Conservation (phyloP, 2,888 invertebrate genomes). For the Hemistola chrysoprasaria region DNA sequence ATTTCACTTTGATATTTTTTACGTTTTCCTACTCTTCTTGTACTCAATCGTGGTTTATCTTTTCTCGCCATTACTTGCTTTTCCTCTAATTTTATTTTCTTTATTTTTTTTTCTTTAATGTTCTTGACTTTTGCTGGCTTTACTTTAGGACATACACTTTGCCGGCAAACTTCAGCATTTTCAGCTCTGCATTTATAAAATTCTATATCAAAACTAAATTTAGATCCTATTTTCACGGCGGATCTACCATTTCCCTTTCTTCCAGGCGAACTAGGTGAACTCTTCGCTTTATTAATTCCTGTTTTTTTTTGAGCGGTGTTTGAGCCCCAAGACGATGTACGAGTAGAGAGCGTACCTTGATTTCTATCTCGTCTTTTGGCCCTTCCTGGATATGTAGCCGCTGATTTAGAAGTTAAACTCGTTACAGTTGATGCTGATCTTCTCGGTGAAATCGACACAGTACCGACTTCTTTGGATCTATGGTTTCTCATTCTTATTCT, state of each 20-base stretch:
- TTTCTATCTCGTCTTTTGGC: background rate
- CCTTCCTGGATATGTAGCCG: conserved; percentile 2
- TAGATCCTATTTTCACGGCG: conserved; percentile 34
- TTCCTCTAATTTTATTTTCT: conserved; percentile 2
- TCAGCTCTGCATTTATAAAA: conserved; percentile 21
- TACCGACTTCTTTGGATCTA: conserved; percentile 15
- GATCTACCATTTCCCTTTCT: too few species aligned
- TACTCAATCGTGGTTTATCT: background rate
- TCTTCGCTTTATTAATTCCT: conserved; percentile 4
- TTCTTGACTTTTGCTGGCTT: too few species aligned
- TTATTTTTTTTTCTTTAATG: background rate
- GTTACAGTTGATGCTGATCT: conserved; percentile 16
- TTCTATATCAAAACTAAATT: conserved; percentile 38
- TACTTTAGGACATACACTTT: too few species aligned
- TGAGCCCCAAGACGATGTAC: too few species aligned
- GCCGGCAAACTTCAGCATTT: background rate
- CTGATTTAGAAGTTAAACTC: conserved; percentile 11
- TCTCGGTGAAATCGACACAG: conserved; percentile 3
- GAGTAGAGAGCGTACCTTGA: too few species aligned
- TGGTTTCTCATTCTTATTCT: conserved; percentile 16
- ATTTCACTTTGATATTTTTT: background rate
- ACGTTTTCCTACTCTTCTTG: background rate
- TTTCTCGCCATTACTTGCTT: background rate
- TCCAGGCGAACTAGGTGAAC: conserved; percentile 6
- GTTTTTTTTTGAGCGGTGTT: conserved; percentile 1